Evolutionary conservation across 2,888 invertebrate species (phyloP).

Genomic region (Eristalis tenax): DNA sequence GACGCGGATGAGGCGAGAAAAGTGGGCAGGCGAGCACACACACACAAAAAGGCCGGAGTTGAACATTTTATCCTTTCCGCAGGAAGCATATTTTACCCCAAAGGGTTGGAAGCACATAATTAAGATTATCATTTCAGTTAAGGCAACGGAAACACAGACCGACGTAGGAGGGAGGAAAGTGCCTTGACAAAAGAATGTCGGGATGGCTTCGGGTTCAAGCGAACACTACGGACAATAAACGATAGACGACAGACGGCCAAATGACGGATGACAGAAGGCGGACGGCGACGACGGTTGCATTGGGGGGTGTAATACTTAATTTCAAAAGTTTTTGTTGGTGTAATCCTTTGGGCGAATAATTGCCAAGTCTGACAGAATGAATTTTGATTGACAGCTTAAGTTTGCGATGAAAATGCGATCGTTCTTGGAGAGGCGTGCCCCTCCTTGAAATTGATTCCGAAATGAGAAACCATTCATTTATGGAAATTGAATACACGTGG

Average conservation of each 20-base stretch:
- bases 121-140: slow-evolving; percentile 71
- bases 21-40: background rate
- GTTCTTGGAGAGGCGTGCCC: background rate
- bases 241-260: background rate
- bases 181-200: slow-evolving; percentile 55
- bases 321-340: slow-evolving; percentile 40
- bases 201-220: background rate
- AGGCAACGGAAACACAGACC: slow-evolving; percentile 63
- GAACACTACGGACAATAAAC: background rate
- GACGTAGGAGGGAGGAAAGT: slow-evolving; percentile 57
- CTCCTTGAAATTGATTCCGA: slow-evolving; percentile 11
- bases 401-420: slow-evolving; percentile 5
- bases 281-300: slow-evolving; percentile 17
- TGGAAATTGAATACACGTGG: slow-evolving; percentile 15
- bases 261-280: background rate
- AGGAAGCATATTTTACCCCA: slow-evolving; percentile 64
- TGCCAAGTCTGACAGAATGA: slow-evolving; percentile 50
- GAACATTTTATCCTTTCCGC: slow-evolving; percentile 64
- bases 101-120: slow-evolving; percentile 70
- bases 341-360: slow-evolving; percentile 54
- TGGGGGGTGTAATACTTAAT: slow-evolving; percentile 41
- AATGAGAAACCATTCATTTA: slow-evolving; percentile 21
- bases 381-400: slow-evolving; percentile 55
- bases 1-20: no score
- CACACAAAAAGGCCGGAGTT: slow-evolving; percentile 35